Conservation (phyloP, 2,797 vertebrate genomes). For the Amphiprion clarkii region DNA sequence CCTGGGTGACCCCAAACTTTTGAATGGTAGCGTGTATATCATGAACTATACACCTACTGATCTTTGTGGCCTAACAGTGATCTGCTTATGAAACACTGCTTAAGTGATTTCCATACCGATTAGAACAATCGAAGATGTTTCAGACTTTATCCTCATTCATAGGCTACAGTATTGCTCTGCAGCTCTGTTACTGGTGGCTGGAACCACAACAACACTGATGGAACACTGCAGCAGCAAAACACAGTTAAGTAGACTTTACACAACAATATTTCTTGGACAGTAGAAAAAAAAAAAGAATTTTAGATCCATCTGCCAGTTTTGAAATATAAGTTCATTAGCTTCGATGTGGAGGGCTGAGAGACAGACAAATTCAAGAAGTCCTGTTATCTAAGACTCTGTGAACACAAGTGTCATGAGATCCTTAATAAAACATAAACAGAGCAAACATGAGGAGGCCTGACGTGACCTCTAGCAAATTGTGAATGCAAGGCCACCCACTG, state of each 20-base stretch:
- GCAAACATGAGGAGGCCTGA: slow-evolving; percentile 39
- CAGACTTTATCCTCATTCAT: not conserved
- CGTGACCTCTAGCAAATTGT: slow-evolving; percentile 52
- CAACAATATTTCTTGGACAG: not conserved
- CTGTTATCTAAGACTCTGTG: slow-evolving; percentile 22
- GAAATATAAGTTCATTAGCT: not conserved
- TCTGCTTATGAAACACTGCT: not conserved
- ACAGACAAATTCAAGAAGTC: slow-evolving; percentile 27
- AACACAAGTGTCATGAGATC: slow-evolving; percentile 24
- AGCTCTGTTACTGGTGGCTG: not conserved
- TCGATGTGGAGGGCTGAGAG: not conserved
- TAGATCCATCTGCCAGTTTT: not conserved
- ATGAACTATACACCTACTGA: too few species aligned
- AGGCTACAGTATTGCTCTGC: not conserved
- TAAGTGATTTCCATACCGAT: not conserved
- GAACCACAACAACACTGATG: not conserved
- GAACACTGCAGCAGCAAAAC: not conserved
- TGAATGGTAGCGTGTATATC: too few species aligned
- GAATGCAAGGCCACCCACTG: slow-evolving; percentile 50
- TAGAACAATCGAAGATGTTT: not conserved
- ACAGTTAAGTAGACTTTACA: too few species aligned
- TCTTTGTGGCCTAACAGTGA: not conserved
- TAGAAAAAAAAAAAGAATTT: not conserved
- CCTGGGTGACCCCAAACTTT: too few species aligned
- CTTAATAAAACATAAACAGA: slow-evolving; percentile 70